Evolutionary conservation across 1,140 invertebrate species (phyloP).

Genomic region (Apolygus lucorum): DNA sequence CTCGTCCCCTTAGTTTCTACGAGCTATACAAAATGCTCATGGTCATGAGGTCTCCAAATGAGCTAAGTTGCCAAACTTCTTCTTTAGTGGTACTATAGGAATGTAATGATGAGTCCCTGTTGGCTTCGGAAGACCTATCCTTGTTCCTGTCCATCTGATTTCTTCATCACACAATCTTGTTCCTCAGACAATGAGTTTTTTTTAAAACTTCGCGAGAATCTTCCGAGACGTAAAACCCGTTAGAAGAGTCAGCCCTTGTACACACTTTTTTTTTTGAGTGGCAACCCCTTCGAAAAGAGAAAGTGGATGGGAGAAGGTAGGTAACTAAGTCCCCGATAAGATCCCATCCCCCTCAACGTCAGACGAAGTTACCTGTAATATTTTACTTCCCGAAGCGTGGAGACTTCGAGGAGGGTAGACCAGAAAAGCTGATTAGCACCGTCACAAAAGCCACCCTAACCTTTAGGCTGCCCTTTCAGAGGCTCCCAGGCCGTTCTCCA

Average conservation of each 20-base stretch:
- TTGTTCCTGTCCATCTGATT: too few relatives aligned
- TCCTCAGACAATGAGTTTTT: too few relatives aligned
- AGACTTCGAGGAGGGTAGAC: background rate
- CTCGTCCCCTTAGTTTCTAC: too few relatives aligned
- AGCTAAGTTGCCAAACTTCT: too few relatives aligned
- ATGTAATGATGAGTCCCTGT: too few relatives aligned
- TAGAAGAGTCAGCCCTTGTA: background rate
- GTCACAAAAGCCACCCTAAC: constrained; percentile 6
- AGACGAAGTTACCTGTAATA: constrained; percentile 13
- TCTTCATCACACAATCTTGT: too few relatives aligned
- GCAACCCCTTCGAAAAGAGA: background rate
- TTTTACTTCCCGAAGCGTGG: background rate
- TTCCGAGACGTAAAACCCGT: background rate
- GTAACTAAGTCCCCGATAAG: constrained; percentile 8
- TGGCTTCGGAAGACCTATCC: too few relatives aligned
- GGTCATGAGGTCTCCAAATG: too few relatives aligned
- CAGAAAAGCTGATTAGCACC: constrained; percentile 10
- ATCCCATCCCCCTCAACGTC: background rate
- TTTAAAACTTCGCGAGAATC: too few relatives aligned
- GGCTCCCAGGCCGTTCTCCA: too few relatives aligned
- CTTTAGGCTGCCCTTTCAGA: constrained; percentile 14
- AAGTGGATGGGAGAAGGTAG: background rate
- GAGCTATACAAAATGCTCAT: too few relatives aligned
- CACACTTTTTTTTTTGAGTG: background rate
- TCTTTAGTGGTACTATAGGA: too few relatives aligned